Evolutionary conservation across 2,113 vertebrate species (phyloP).

Genomic region (Copsychus sechellarum): DNA sequence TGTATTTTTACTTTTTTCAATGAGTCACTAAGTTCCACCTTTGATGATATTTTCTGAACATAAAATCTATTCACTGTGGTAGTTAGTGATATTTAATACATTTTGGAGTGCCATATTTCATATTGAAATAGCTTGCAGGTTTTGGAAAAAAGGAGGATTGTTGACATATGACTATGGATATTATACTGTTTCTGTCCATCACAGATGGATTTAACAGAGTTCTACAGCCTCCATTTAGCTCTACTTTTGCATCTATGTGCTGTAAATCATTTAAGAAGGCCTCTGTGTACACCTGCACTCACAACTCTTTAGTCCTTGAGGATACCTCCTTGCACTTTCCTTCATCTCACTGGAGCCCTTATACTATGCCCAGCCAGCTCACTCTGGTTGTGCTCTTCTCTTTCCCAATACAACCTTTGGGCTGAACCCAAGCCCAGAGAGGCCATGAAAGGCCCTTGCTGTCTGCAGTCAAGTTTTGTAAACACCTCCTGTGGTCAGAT

Average conservation of each 20-base stretch:
- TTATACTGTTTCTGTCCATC: background rate
- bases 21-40: background rate
- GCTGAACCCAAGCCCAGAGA: background rate
- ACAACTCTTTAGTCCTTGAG: background rate
- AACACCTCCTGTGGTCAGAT: background rate
- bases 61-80: background rate
- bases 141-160: background rate
- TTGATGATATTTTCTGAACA: background rate
- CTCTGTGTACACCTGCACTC: fast-evolving
- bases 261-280: background rate
- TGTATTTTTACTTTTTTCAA: background rate
- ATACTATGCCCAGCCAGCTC: fast-evolving
- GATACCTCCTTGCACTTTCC: background rate
- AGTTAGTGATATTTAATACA: background rate
- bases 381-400: fast-evolving
- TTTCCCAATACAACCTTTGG: fast-evolving
- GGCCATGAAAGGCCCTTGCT: background rate
- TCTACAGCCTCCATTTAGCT: background rate
- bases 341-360: background rate
- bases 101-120: background rate
- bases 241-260: background rate
- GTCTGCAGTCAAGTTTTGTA: background rate
- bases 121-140: background rate
- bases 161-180: background rate
- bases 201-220: background rate